These are phyloP conservation scores for Pionites leucogaster DNA, from an alignment of 2,113 vertebrate genomes.

Conservation along the genomic window DNA sequence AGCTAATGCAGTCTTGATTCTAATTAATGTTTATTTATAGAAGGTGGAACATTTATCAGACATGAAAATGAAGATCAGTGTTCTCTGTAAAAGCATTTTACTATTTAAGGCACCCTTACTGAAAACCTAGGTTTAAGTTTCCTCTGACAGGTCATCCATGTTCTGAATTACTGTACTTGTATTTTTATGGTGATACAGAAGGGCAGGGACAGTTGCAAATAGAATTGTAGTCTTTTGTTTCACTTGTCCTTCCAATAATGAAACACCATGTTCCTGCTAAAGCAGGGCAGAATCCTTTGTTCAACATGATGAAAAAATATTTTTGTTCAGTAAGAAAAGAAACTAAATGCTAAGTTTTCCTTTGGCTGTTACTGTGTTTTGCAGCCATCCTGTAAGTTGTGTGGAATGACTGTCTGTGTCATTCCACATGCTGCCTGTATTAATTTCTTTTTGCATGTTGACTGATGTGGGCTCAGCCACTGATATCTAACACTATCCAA, in stretches of 20 bases:
- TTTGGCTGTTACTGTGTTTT: background rate
- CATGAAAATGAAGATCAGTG: background rate
- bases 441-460: background rate
- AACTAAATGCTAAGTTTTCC: background rate
- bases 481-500: background rate
- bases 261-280: background rate
- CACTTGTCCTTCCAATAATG: background rate
- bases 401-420: background rate
- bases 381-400: background rate
- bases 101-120: background rate
- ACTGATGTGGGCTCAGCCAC: background rate
- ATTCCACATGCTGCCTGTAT: accelerated
- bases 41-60: background rate
- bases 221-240: background rate
- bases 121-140: background rate
- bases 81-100: background rate
- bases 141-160: background rate
- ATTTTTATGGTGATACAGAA: background rate
- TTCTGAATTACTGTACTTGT: background rate
- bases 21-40: background rate
- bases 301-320: background rate
- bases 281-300: background rate
- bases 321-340: background rate
- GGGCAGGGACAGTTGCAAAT: background rate
- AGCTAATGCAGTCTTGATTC: background rate